phyloP scores from a whole-genome alignment of 1,140 invertebrate species.

The Philopotamus ludificatus region DNA sequence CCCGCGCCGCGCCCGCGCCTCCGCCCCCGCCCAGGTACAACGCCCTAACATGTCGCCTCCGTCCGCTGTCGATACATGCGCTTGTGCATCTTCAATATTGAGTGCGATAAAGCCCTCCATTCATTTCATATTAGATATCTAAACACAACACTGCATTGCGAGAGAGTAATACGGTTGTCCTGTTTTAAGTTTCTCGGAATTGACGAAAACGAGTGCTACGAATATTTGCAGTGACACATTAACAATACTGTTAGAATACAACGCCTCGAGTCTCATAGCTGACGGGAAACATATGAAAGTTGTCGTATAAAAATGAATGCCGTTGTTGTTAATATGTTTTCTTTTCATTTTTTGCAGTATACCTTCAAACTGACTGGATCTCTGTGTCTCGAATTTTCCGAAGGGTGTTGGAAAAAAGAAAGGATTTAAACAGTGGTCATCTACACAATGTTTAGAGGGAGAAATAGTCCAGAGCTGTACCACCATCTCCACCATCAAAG shows the following conservation, averaged over 20 bases:
- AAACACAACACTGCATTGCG: background rate
- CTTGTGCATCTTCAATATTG: too few species aligned
- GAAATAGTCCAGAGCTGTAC: conserved; percentile 65
- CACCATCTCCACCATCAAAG: conserved; percentile 82
- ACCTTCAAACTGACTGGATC: background rate
- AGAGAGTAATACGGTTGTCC: background rate
- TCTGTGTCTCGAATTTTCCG: background rate
- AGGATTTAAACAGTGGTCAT: conserved; percentile 39
- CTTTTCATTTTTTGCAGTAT: background rate
- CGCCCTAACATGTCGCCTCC: background rate
- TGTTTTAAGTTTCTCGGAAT: background rate
- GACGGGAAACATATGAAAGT: too few species aligned
- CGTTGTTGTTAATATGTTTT: background rate
- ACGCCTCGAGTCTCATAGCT: too few species aligned
- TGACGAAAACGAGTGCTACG: too few species aligned
- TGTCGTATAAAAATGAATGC: background rate
- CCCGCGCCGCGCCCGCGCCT: too few species aligned
- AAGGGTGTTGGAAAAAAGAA: background rate
- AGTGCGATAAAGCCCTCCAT: too few species aligned
- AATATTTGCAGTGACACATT: too few species aligned
- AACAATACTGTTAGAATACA: too few species aligned
- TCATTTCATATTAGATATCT: too few species aligned
- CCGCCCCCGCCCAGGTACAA: background rate
- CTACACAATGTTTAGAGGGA: conserved; percentile 58
- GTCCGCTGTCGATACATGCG: too few species aligned